Evolutionary conservation across 2,113 vertebrate genomes (phyloP).

Genomic region (Salminus brasiliensis): DNA sequence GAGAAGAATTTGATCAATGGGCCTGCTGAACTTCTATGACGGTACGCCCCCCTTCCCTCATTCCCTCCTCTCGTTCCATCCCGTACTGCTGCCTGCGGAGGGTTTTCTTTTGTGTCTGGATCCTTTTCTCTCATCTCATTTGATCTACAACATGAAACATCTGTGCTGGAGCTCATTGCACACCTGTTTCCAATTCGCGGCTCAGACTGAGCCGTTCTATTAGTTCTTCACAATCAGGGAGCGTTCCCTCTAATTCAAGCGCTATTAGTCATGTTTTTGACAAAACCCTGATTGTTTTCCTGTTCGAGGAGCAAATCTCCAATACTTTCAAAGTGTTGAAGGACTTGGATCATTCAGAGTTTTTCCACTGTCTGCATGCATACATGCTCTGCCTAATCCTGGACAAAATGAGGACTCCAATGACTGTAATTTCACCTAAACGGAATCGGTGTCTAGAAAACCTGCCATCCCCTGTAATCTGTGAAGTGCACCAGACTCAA

Average conservation of each 20-base stretch:
- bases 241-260: conserved; percentile 61
- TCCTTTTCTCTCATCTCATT: conserved; percentile 61
- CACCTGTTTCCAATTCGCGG: conserved; percentile 81
- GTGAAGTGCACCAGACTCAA: neutral
- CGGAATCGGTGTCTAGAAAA: neutral
- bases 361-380: neutral
- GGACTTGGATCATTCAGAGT: neutral
- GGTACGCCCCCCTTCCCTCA: neutral
- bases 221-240: conserved; percentile 62
- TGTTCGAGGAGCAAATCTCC: neutral
- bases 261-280: conserved; percentile 62
- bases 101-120: neutral
- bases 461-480: neutral
- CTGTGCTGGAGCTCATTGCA: conserved; percentile 62
- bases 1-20: neutral
- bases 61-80: neutral
- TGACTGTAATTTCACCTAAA: neutral
- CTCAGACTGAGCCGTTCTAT: conserved; percentile 69
- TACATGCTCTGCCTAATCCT: neutral
- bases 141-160: conserved; percentile 72
- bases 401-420: neutral
- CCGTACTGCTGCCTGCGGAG: neutral
- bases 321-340: neutral
- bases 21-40: neutral
- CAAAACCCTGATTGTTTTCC: conserved; percentile 41